Evolutionary conservation across 92 coral and sea anemone genomes (phyloP), one percentile per base, ranked within the genome.

Genomic region (Porites rus): DNA sequence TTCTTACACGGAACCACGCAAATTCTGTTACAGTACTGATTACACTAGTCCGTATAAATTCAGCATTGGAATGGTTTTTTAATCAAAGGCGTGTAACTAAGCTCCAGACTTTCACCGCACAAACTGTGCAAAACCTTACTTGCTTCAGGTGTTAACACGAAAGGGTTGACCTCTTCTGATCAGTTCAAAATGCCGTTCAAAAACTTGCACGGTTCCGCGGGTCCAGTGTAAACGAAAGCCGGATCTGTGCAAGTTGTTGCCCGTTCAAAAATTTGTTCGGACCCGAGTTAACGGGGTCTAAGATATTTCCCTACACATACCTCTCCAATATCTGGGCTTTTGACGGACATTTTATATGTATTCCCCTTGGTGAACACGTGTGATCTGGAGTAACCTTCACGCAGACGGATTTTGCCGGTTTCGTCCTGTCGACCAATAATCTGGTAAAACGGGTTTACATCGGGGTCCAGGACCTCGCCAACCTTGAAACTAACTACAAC

Each of bases 321-420:
- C 98, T 93, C 90, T 65, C 98, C 98, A 14, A 94, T 90, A 79
- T 94, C 98, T 60, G 95, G 95, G 64, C 88, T 90, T 72, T 85
- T 92, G 59, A 92, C 84, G 20, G 96, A 92, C 50, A 94, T 89
- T 80, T 90, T 90, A 91, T 94, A 94, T 0, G 95, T 92, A 79
- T 92, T 86, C 78, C 92, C 95, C 70, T 92, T 94, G 84, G 88
- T 85, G 54, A 94, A 94, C 64, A 73, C 83, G 76, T 94, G 98
- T 21, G 81, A 85, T 14, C 65, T 84, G 2, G 95, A 90, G 89
- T 94, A 94, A 20, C 98, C 98, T 74, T 94, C 98, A 38, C 98
- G 95, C 73, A 94, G 86, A 63, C 88, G 88, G 73, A 94, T 94
- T 63, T 91, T 92, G 82, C 86, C 89, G 21, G 98, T 94, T 76